phyloP scores from a whole-genome alignment of 2,888 invertebrate species.

The Morpho helenor region DNA sequence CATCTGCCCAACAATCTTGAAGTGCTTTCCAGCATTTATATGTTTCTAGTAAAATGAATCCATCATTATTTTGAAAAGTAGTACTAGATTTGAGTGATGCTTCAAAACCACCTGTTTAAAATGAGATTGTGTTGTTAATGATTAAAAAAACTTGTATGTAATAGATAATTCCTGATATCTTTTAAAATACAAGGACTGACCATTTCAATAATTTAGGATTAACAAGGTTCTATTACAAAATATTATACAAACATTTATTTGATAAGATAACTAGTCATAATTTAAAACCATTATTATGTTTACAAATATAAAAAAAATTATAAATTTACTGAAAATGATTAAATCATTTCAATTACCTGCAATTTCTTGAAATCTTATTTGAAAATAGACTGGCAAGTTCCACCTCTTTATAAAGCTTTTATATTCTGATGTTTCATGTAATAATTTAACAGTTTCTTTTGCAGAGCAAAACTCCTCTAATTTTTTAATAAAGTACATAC shows the following conservation, averaged over 20 bases:
- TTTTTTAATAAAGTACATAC: constrained; percentile 85
- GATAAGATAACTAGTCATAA: too few relatives aligned
- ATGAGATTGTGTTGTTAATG: not conserved
- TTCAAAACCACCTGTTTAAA: constrained; percentile 60
- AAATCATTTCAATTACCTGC: constrained; percentile 75
- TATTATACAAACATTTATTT: too few relatives aligned
- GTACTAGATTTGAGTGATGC: constrained; percentile 51
- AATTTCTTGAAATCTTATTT: constrained; percentile 96
- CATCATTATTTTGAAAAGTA: constrained; percentile 47
- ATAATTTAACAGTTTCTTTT: constrained; percentile 76
- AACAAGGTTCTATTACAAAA: too few relatives aligned
- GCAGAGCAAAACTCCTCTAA: constrained; percentile 83
- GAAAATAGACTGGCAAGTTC: constrained; percentile 98
- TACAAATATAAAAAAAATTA: not conserved
- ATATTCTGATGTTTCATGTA: constrained; percentile 85
- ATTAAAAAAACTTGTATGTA: not conserved
- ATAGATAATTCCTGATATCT: too few relatives aligned
- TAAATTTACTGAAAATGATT: not conserved
- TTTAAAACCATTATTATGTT: too few relatives aligned
- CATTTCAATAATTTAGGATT: too few relatives aligned
- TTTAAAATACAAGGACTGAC: too few relatives aligned
- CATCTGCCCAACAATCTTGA: constrained; percentile 85
- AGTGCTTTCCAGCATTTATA: constrained; percentile 68
- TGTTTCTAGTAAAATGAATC: constrained; percentile 71
- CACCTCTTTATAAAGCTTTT: constrained; percentile 90